Evolutionary conservation across 2,888 invertebrate genomes (phyloP), one percentile per base, ranked within the genome.

Genomic region (Biston stratarius): DNA sequence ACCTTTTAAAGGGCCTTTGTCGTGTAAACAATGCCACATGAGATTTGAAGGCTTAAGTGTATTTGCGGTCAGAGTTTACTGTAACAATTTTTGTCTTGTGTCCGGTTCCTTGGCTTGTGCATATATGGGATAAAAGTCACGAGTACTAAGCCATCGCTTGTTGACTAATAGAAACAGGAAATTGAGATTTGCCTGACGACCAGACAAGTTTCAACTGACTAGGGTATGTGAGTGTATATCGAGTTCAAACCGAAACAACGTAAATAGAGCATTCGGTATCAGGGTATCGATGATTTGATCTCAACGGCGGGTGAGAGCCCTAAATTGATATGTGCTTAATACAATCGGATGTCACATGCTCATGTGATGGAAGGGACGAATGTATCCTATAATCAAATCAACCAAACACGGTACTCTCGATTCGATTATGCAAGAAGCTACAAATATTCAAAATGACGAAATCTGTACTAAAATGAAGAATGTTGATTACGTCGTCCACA

Each of bases 221-320:
- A 73, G 77, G 74, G 75, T 81, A 80, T 81, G 80, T 74, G 80
- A 77, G 74, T 78, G 81, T 80, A 77, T 79, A 83, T 53, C 84
- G 83, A 78, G 78, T 77, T 80, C 82, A 83, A 88, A 87, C 87
- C 86, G 84, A 83, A 82, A 83, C 80, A 76, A 80, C 76, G 84
- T 85, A 87, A 87, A 89, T 88, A 81, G 88, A 84, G 78, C 88
- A 88, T 80, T 77, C 82, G 78, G 79, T 82, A 80, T 38, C 77
- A 71, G 24, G 24, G 24, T 78, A 72, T 76, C 80, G 74, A 81
- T 84, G 84, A 84, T 80, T 77, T 80, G 77, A 78, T 78, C 82
- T 80, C 78, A 74, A 75, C 78, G 76, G 77, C 72, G 77, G 75
- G 79, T 80, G 81, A 77, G 78, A 77, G 78, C 61, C 62, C 77